These are phyloP conservation scores for Tricholauxania praeusta DNA, from an alignment of 2,888 invertebrate genomes.

Conservation along the genomic window DNA sequence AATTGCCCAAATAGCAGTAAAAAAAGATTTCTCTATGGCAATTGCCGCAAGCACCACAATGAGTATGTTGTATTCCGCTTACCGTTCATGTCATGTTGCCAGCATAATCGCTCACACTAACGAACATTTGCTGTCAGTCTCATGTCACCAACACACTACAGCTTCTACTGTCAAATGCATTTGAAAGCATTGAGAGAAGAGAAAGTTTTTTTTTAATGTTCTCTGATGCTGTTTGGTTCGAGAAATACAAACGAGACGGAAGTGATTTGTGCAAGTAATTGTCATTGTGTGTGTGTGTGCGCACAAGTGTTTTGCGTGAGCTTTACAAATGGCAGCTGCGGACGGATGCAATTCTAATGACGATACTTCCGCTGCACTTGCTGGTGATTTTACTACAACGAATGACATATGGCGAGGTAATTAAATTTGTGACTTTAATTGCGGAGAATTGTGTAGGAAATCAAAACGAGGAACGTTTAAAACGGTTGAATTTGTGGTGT, in stretches of 20 bases:
- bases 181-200: not conserved
- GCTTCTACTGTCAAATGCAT: conserved; percentile 17
- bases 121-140: not conserved
- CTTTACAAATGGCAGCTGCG: conserved; percentile 12
- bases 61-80: too few relatives aligned
- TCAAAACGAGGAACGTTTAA: not conserved
- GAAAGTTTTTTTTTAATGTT: not conserved
- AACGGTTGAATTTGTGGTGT: not conserved
- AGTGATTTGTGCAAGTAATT: conserved; percentile 5
- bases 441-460: conserved; percentile 39
- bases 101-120: not conserved
- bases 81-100: not conserved
- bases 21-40: not conserved
- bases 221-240: not conserved
- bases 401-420: conserved; percentile 18
- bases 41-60: not conserved
- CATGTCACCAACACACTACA: not conserved
- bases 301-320: not conserved
- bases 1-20: not conserved
- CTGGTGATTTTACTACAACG: not conserved
- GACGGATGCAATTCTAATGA: conserved; percentile 27
- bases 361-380: conserved; percentile 23
- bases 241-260: not conserved
- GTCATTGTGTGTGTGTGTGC: not conserved
- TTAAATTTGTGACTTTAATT: conserved; percentile 39